Evolutionary conservation across 2,888 invertebrate genomes (phyloP).

Genomic region (Timema cristinae): DNA sequence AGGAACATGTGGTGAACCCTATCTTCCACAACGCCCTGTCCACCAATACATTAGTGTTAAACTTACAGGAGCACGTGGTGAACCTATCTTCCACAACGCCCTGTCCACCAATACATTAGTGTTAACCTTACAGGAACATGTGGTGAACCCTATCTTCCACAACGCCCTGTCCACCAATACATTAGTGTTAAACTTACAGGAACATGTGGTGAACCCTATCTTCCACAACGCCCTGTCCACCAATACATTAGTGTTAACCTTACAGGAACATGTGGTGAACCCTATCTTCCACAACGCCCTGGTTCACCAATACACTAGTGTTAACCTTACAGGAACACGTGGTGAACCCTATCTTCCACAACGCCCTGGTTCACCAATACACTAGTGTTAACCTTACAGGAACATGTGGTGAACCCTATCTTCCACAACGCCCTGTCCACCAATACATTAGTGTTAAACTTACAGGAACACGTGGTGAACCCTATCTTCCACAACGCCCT

Average conservation of each 20-base stretch:
- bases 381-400: conserved; percentile 46
- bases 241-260: conserved; percentile 22
- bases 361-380: conserved; percentile 66
- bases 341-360: conserved; percentile 83
- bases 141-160: conserved; percentile 83
- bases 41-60: conserved; percentile 44
- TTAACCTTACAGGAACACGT: conserved; percentile 69
- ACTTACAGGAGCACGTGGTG: conserved; percentile 77
- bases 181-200: conserved; percentile 46
- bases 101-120: conserved; percentile 55
- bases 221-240: conserved; percentile 89
- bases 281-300: conserved; percentile 86
- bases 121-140: conserved; percentile 64
- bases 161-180: conserved; percentile 70
- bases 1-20: conserved; percentile 86
- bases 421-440: conserved; percentile 89
- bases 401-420: conserved; percentile 82
- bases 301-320: conserved; percentile 49
- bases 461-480: conserved; percentile 82
- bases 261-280: conserved; percentile 82
- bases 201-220: conserved; percentile 82
- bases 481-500: conserved; percentile 86
- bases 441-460: conserved; percentile 22
- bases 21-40: conserved; percentile 86
- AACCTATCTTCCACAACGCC: conserved; percentile 85